Evolutionary conservation across 2,797 vertebrate species (phyloP).

Genomic region (Oceanodroma leucorhoa): DNA sequence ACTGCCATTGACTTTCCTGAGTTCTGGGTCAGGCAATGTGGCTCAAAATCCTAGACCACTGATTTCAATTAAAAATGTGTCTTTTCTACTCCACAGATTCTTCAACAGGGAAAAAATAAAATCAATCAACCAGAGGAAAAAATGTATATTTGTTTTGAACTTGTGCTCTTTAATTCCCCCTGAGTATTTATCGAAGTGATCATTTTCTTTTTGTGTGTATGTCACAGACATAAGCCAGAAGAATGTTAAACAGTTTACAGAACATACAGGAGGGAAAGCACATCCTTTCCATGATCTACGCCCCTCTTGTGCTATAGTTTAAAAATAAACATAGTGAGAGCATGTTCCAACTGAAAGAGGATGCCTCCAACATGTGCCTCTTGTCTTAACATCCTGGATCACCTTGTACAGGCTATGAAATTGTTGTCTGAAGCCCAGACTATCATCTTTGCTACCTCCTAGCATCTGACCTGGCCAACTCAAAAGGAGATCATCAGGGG

Average conservation of each 20-base stretch:
- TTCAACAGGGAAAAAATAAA: background rate
- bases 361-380: background rate
- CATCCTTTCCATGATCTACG: background rate
- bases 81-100: background rate
- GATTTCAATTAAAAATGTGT: slow-evolving; percentile 29
- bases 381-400: background rate
- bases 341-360: background rate
- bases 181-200: background rate
- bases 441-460: background rate
- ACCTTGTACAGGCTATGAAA: background rate
- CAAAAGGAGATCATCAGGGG: background rate
- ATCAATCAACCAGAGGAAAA: background rate
- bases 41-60: background rate
- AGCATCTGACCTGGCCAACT: background rate
- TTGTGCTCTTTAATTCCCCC: background rate
- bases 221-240: background rate
- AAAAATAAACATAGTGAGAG: background rate
- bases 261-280: background rate
- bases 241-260: background rate
- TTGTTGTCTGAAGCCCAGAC: background rate
- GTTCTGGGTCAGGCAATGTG: background rate
- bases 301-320: background rate
- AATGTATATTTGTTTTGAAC: background rate
- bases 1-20: background rate
- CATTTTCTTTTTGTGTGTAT: background rate